A percentile compares a stretch with the other conserved stretches of the same genome.
These are phyloP conservation scores for Helicoverpa zea DNA, from an alignment of 1,140 invertebrate genomes.

Conservation along the genomic window DNA sequence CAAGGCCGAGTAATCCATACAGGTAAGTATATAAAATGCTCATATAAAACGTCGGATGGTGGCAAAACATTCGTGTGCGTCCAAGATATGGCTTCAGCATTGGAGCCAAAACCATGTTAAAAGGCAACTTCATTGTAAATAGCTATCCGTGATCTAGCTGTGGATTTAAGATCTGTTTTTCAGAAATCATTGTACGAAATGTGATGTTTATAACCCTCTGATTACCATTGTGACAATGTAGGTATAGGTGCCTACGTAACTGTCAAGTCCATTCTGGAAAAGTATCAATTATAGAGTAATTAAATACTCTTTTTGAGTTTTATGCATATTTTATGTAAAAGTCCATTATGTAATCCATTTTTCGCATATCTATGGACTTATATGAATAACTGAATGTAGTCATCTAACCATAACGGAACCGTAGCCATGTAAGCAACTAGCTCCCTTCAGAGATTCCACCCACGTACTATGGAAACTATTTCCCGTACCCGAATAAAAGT, in stretches of 20 bases:
- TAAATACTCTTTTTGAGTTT: too few relatives aligned
- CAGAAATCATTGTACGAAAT: constrained; percentile 5
- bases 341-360: too few relatives aligned
- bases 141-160: constrained; percentile 7
- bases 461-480: too few relatives aligned
- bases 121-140: constrained; percentile 71
- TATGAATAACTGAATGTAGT: too few relatives aligned
- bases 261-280: neutral
- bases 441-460: too few relatives aligned
- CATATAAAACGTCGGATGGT: constrained; percentile 64
- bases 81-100: constrained; percentile 69
- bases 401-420: too few relatives aligned
- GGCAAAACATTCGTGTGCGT: constrained; percentile 65
- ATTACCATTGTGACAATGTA: too few relatives aligned
- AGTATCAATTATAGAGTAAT: neutral
- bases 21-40: constrained; percentile 68
- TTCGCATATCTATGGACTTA: too few relatives aligned
- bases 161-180: constrained; percentile 5
- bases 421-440: too few relatives aligned
- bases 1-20: constrained; percentile 71
- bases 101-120: constrained; percentile 65
- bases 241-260: neutral
- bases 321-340: too few relatives aligned
- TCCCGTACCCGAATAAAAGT: too few relatives aligned
- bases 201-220: neutral